Percentiles rank a stretch among this genome's conserved stretches.
These are phyloP conservation scores for Syrrhaptes paradoxus DNA, from an alignment of 2,113 vertebrate species.

Conservation along the genomic window DNA sequence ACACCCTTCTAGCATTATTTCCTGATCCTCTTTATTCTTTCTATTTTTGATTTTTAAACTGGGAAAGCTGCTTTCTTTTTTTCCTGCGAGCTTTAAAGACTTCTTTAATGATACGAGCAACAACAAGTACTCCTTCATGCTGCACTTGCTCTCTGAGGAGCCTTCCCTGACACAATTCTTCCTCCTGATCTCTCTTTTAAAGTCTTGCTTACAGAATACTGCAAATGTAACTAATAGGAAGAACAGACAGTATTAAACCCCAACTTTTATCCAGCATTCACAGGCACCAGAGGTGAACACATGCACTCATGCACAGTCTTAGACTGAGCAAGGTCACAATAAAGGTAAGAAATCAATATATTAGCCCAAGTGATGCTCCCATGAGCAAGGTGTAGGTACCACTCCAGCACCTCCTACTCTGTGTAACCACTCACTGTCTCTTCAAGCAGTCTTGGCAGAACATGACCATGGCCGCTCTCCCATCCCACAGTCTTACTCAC, in stretches of 20 bases:
- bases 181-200: background rate
- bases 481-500: too few relatives aligned
- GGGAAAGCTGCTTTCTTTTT: background rate
- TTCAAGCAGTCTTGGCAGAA: background rate
- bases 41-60: background rate
- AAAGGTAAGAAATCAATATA: background rate
- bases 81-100: background rate
- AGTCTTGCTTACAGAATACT: background rate
- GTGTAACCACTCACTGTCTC: background rate
- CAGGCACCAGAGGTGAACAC: background rate
- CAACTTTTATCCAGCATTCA: background rate
- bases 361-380: background rate
- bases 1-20: background rate
- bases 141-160: background rate
- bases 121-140: background rate
- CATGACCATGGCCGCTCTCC: rapidly evolving
- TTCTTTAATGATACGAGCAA: background rate
- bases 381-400: background rate
- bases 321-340: background rate
- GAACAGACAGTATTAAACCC: background rate
- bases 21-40: background rate
- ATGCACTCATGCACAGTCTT: background rate
- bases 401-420: too few relatives aligned
- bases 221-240: background rate
- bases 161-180: background rate